Evolutionary conservation across 2,888 invertebrate species (phyloP).

Genomic region (Celastrina argiolus): DNA sequence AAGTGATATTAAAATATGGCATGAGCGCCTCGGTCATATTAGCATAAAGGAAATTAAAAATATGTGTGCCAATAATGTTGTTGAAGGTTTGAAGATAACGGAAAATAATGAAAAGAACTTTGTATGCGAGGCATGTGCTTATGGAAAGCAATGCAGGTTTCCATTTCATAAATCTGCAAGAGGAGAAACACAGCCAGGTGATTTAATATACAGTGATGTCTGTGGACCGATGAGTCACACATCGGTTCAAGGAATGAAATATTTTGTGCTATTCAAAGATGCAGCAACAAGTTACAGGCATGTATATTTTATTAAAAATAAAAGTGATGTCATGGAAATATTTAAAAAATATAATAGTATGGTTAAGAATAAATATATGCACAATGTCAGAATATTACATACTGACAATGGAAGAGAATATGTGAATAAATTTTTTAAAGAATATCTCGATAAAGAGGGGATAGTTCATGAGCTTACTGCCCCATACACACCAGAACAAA

Average conservation of each 20-base stretch:
- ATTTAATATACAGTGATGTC: slow-evolving; percentile 36
- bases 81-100: slow-evolving; percentile 28
- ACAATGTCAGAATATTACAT: not conserved
- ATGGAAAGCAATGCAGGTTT: slow-evolving; percentile 33
- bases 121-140: slow-evolving; percentile 35
- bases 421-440: slow-evolving; percentile 23
- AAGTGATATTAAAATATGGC: slow-evolving; percentile 26
- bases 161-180: slow-evolving; percentile 34
- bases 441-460: slow-evolving; percentile 33
- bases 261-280: slow-evolving; percentile 39
- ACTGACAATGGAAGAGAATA: slow-evolving; percentile 15
- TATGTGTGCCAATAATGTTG: slow-evolving; percentile 29
- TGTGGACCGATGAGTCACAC: slow-evolving; percentile 34
- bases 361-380: slow-evolving; percentile 25
- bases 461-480: slow-evolving; percentile 39
- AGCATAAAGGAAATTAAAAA: slow-evolving; percentile 32
- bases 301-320: slow-evolving; percentile 37
- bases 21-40: slow-evolving; percentile 34
- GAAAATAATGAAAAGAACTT: slow-evolving; percentile 24
- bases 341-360: slow-evolving; percentile 36
- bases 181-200: slow-evolving; percentile 33
- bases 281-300: slow-evolving; percentile 35
- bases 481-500: slow-evolving; percentile 42
- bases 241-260: slow-evolving; percentile 35
- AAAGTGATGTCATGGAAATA: slow-evolving; percentile 35